Evolutionary conservation across 2,888 invertebrate species (phyloP).

Genomic region (Crossocerus cetratus): DNA sequence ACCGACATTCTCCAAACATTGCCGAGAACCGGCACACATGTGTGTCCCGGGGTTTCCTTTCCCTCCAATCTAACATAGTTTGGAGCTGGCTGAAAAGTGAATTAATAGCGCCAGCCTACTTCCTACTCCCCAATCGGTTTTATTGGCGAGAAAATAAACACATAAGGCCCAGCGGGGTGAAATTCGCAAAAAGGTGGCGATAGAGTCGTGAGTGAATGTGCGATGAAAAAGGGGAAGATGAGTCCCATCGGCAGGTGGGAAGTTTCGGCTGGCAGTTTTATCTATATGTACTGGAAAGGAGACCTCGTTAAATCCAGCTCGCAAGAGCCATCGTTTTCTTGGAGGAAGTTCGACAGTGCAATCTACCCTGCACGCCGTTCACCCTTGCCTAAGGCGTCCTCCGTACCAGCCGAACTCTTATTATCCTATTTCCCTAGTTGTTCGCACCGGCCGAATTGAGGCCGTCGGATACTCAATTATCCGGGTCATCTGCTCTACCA

Average conservation of each 20-base stretch:
- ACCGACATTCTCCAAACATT: conserved; percentile 25
- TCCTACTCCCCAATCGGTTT: too few relatives aligned
- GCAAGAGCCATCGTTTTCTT: background rate
- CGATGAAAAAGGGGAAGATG: too few relatives aligned
- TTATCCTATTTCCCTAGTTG: conserved; percentile 50
- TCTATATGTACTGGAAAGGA: conserved; percentile 14
- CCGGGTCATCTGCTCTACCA: conserved; percentile 45
- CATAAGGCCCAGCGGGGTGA: too few relatives aligned
- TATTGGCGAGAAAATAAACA: too few relatives aligned
- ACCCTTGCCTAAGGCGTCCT: conserved; percentile 16
- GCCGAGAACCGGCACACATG: conserved; percentile 5
- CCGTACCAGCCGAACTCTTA: conserved; percentile 20
- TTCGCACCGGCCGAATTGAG: conserved; percentile 46
- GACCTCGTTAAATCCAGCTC: conserved; percentile 41
- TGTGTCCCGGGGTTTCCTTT: background rate
- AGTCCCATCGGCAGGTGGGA: too few relatives aligned
- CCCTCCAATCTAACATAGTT: conserved; percentile 18
- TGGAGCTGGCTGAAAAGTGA: background rate
- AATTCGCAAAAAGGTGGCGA: too few relatives aligned
- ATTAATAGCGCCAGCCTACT: too few relatives aligned
- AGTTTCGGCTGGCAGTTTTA: too few relatives aligned
- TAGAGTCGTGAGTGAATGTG: too few relatives aligned
- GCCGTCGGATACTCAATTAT: conserved; percentile 56
- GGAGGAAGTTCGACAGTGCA: conserved; percentile 14
- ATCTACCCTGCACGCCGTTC: conserved; percentile 9